phyloP scores from a whole-genome alignment of 2,888 invertebrate species.

The Apoda limacodes region DNA sequence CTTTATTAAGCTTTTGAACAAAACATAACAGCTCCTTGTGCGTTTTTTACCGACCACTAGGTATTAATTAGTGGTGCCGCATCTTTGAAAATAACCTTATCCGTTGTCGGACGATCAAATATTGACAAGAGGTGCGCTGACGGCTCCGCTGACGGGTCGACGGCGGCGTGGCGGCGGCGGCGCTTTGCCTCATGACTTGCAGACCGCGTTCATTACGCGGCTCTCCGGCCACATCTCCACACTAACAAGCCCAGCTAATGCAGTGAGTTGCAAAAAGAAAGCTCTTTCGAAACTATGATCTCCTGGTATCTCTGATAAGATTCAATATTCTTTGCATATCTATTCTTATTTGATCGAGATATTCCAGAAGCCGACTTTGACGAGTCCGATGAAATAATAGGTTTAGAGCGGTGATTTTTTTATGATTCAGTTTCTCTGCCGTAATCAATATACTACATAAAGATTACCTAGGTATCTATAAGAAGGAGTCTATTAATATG shows the following conservation, averaged over 20 bases:
- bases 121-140: slow-evolving; percentile 57
- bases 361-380: slow-evolving; percentile 56
- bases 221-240: slow-evolving; percentile 29
- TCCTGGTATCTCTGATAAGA: slow-evolving; percentile 24
- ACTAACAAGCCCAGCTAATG: slow-evolving; percentile 68
- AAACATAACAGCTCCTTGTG: slow-evolving; percentile 41
- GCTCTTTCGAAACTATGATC: too few species aligned
- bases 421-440: too few species aligned
- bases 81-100: slow-evolving; percentile 62
- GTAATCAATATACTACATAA: too few species aligned
- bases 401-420: too few species aligned
- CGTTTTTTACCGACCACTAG: slow-evolving; percentile 43
- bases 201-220: slow-evolving; percentile 54
- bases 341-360: slow-evolving; percentile 14
- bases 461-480: too few species aligned
- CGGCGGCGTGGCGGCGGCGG: too few species aligned
- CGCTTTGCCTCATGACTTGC: slow-evolving; percentile 59
- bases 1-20: too few species aligned
- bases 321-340: slow-evolving; percentile 20
- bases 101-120: slow-evolving; percentile 54
- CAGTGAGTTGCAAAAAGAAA: slow-evolving; percentile 64
- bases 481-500: too few species aligned
- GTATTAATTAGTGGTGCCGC: slow-evolving; percentile 62
- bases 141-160: slow-evolving; percentile 44
- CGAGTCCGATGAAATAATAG: slow-evolving; percentile 59